phyloP scores from a whole-genome alignment of 1,140 invertebrate genomes.

The Triops cancriformis region DNA sequence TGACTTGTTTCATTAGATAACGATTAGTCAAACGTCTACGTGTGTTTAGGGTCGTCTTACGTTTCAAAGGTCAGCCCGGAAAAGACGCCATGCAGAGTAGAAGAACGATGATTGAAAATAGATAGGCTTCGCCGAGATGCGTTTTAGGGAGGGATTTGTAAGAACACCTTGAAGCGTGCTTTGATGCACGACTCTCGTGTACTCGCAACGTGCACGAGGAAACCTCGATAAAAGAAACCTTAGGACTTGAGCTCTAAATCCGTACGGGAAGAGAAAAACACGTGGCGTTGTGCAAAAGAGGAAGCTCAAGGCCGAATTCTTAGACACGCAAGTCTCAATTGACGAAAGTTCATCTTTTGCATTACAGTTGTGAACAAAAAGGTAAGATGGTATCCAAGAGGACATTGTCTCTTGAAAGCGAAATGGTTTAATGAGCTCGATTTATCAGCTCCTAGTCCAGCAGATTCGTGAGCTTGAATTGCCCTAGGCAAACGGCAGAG shows the following conservation, averaged over 20 bases:
- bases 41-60: neutral
- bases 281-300: neutral
- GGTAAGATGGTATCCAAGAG: too few relatives aligned
- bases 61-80: neutral
- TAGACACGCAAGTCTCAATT: neutral
- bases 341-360: neutral
- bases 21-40: neutral
- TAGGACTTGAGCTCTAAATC: slow-evolving; percentile 6
- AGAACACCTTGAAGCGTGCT: slow-evolving; percentile 12
- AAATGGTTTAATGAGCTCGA: too few relatives aligned
- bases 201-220: neutral
- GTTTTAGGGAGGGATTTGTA: neutral
- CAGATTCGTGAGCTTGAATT: too few relatives aligned
- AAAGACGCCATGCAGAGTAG: neutral
- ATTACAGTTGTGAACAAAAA: too few relatives aligned
- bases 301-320: neutral
- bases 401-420: too few relatives aligned
- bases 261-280: neutral
- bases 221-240: neutral
- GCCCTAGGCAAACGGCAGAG: too few relatives aligned
- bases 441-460: too few relatives aligned
- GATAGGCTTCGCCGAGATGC: neutral
- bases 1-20: neutral
- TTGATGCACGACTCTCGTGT: slow-evolving; percentile 3
- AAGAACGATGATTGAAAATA: neutral